Evolutionary conservation across 2,113 vertebrate genomes (phyloP).

Genomic region (Poecile atricapillus): DNA sequence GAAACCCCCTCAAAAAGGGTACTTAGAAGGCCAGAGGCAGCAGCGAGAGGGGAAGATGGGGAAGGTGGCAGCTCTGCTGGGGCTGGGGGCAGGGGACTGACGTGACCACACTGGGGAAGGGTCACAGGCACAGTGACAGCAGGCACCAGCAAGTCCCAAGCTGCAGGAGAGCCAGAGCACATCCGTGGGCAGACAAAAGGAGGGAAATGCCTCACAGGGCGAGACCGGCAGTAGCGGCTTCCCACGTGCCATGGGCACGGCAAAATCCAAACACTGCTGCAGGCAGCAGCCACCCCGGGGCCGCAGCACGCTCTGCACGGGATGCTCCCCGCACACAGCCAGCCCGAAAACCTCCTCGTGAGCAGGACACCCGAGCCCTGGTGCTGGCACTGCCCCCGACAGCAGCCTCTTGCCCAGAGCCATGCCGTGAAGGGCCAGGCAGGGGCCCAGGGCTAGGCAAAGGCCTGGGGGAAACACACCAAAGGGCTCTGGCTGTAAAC

Average conservation of each 20-base stretch:
- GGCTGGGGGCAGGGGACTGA: background rate
- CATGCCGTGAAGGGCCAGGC: background rate
- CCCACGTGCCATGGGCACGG: accelerated
- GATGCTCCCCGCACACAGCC: background rate
- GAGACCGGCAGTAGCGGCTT: background rate
- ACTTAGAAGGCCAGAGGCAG: background rate
- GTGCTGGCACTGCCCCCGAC: background rate
- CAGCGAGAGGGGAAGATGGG: too few species aligned
- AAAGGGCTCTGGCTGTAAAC: background rate
- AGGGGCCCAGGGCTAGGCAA: background rate
- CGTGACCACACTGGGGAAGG: accelerated
- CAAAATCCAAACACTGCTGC: background rate
- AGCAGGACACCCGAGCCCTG: background rate
- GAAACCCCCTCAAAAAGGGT: background rate
- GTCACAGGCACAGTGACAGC: accelerated
- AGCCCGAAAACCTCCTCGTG: accelerated
- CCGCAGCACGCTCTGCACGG: background rate
- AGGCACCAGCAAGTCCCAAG: background rate
- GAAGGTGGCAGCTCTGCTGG: background rate
- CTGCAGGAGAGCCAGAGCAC: background rate
- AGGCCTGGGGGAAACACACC: accelerated
- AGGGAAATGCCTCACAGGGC: background rate
- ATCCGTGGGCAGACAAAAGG: background rate
- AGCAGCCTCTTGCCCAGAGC: background rate
- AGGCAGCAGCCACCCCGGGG: background rate